Base-by-base conservation (phyloP, 1,140 invertebrate genomes). In the Drosophila bocki region DNA sequence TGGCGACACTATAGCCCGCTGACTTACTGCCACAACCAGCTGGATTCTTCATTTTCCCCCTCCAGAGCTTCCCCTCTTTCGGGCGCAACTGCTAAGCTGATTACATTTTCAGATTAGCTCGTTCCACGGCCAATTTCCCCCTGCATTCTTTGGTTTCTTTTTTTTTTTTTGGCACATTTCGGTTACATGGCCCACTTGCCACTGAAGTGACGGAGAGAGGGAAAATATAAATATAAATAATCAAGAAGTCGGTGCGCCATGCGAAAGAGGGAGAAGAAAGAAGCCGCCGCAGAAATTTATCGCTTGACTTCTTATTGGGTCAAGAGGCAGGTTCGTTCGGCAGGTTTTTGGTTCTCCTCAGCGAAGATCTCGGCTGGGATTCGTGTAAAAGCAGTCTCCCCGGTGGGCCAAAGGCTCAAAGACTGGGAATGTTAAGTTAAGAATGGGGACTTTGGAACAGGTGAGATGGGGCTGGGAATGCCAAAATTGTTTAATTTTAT, bases 21-120 rank as follows among this genome's bases (percentile, higher is more conserved):
- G 70, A 60, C 69, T 72, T 71, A 71, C 51, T 57, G n/a, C 41
- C 42, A 33, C 62, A 60, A 54, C 59, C 45, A 67, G 47, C 41
- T 45, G 26, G 29, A 45, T 42, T 53, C 48, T 65, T 41, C 54
- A 29, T 11, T 58, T 29, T 17, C 17, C 45, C 15, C 37, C 32
- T 9, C 22, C 37, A 17, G n/a, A 17, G 3, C 19, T 39, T 33
- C 58, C 47, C 58, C 26, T 41, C 13, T 32, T 41, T 47, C 19
- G 13, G n/a, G 39, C 29, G 11, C 39, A 64, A 53, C 61, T 61
- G 67, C 54, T 58, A 82, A 70, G 77, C 82, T 59, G 78, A 80
- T 86, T 85, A 80, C 51, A 69, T 84, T 85, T 84, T 62, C 82
- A 69, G 82, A 84, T 85, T 85, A 85, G 78, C 81, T 62, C 26